Evolutionary conservation across 92 coral and sea anemone species (phyloP), one percentile per base, ranked within the genome.

Genomic region (Epizoanthus fatuus): DNA sequence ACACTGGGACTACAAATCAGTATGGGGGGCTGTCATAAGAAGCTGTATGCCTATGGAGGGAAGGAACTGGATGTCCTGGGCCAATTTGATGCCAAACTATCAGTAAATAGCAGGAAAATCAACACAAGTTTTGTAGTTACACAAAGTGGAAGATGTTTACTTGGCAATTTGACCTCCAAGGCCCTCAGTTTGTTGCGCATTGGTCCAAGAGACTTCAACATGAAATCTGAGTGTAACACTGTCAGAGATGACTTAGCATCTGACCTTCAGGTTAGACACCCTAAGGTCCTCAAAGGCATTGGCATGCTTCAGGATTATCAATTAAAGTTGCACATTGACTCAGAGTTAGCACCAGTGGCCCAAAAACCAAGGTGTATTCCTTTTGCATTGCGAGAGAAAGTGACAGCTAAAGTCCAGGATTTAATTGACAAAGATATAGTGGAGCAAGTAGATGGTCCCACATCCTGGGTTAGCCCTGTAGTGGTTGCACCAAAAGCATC

Each of bases 11-110:
- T 80, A 37, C 35, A 39, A 63, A 40, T 73, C 60, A 57, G n/a
- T 22, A 20, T 80, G 12, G 58, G 2, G 35, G 74, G 63, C 35
- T 80, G 85, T 63, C 85, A 39, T 40, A 39, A 80, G 62, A 37
- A 40, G 37, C n/a, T 82, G 77, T 81, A 13, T 82, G 86, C 79
- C 59, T 69, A 69, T 69, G 86, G 86, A 63, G 86, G 86, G 9
- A 15, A 32, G 69, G 63, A 53, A 52, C 79, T 82, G 16, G 10
- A 69, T 42, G 75, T 82, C 62, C 17, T 83, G 16, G 87, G 69
- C 29, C 70, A 71, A 63, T 52, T 71, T 83, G 75, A 83, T 29
- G 69, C 69, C 5, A 67, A n/a, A 54, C 49, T 69, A 32, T 20
- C 80, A 7, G 47, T 53, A 4, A 40, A 17, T 40, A 53, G 76